Base-by-base conservation (phyloP, 2,113 vertebrate genomes). In the Ammodytes marinus region DNA sequence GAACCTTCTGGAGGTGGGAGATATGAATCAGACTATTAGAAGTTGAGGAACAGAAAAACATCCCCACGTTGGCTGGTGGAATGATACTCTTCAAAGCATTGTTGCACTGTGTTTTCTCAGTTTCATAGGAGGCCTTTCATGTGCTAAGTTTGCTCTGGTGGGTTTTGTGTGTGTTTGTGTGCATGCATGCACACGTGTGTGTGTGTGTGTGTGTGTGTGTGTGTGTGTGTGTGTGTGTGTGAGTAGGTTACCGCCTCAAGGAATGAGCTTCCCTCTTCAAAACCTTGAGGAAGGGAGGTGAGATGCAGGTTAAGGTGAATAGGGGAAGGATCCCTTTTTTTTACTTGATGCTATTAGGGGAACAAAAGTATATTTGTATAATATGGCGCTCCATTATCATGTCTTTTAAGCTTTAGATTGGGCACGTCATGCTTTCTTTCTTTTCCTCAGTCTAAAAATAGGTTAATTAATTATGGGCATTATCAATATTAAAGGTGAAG, bases 61-160 rank as follows among this genome's bases (percentile, higher is more conserved):
- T 88, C 86, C 88, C 80, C 69, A 84, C 82, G 80, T 86, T 80
- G 82, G 84, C 79, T 79, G 85, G 81, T 80, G 86, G 86, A 80
- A 80, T 91, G 74, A 86, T 89, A 82, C 77, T 94, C 93, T 93
- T 94, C 92, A 95, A 95, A 95, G 93, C 88, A 85, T 73, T 80
- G 88, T 84, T 88, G 73, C 84, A 84, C 69, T 74, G 79, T 91
- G 87, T 90, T 90, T 90, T 91, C 90, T 87, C 74, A 74, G 80
- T 85, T 86, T 79, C 72, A 85, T 68, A 77, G 88, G 86, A 90
- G 86, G 65, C 79, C 93, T 94, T 95, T 95, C 89, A 95, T 92
- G 94, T 93, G 93, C 77, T 91, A 91, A 94, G 89, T 84, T 80
- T 89, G 86, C 86, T 81, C 81, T 77, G 69, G 83, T 87, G 82